Evolutionary conservation across 2,888 invertebrate genomes (phyloP), one percentile per base, ranked within the genome.

Genomic region (Plemyria rubiginata): DNA sequence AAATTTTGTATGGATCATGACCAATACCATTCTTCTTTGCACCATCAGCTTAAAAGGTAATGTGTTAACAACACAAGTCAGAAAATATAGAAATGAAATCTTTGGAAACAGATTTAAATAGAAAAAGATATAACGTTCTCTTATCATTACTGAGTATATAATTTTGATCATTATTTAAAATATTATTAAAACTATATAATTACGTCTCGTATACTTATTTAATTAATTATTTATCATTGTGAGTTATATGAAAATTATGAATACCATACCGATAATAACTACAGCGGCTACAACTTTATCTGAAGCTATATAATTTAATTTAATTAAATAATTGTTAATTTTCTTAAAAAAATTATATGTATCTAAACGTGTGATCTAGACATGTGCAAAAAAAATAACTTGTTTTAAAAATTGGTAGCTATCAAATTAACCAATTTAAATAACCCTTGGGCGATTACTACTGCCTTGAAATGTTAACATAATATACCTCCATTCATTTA

Each of bases 91-190:
- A 22, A 22, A 22, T 22, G 22, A 22, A 22, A 22, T 22, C 32
- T 32, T 32, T 11, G 36, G 36, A 38, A 38, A 43, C 15, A 4
- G 2, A 2, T 5, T 38, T 12, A 32, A 8, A 65, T 29, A 28
- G 54, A 61, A 60, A 62, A 61, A 36, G 40, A 70, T 64, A 69
- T 41, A 70, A 45, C 66, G 70, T 70, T 72, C 49, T 36, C 81
- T 81, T 85, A 85, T 60, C 71, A 84, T 84, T 84, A 76, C 71
- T 88, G 88, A 90, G 90, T 90, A 91, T 89, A 89, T 82, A 79
- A 79, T 80, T 83, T 90, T 90, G 90, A 87, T 90, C 90, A 79
- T 84, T 80, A 49, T 38, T 29, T 22, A 74, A 77, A 77, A 78
- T 70, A 78, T 72, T 68, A 75, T 75, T 74, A 73, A 65, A 70